Evolutionary conservation across 2,888 invertebrate genomes (phyloP).

Genomic region (Cheilosia soror): DNA sequence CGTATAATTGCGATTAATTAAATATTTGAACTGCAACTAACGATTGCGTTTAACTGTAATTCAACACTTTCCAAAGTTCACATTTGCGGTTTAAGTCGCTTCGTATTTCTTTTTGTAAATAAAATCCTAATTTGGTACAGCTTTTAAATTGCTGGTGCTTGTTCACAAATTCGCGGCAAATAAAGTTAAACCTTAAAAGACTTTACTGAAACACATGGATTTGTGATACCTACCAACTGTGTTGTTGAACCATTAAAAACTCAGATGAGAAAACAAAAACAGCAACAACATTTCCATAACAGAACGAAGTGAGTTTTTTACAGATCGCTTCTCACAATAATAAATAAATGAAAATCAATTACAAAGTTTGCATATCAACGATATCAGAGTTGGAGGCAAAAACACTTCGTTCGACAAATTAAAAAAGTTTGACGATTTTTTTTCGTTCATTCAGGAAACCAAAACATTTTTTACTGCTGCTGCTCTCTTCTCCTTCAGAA

Average conservation of each 20-base stretch:
- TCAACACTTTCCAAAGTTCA: not conserved
- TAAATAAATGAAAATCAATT: slow-evolving; percentile 70
- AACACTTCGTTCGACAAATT: slow-evolving; percentile 70
- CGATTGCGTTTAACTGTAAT: not conserved
- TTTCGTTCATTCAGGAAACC: slow-evolving; percentile 53
- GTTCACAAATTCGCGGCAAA: slow-evolving; percentile 4
- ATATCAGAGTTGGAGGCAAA: slow-evolving; percentile 54
- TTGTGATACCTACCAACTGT: slow-evolving; percentile 11
- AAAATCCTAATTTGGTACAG: not conserved
- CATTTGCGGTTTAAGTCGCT: not conserved
- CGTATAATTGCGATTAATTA: slow-evolving; percentile 1
- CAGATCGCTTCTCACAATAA: slow-evolving; percentile 54
- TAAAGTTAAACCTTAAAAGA: slow-evolving; percentile 18
- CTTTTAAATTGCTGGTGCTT: not conserved
- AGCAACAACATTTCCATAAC: slow-evolving; percentile 30
- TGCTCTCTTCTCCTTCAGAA: slow-evolving; percentile 44
- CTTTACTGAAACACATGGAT: slow-evolving; percentile 16
- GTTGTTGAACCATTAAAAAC: slow-evolving; percentile 42
- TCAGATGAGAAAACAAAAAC: slow-evolving; percentile 16
- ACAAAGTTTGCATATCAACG: slow-evolving; percentile 70
- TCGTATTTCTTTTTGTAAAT: not conserved
- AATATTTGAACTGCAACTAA: slow-evolving; percentile 5
- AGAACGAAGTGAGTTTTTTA: slow-evolving; percentile 36
- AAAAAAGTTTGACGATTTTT: slow-evolving; percentile 68
- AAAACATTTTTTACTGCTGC: slow-evolving; percentile 58